Base-by-base conservation (phyloP, 2,113 vertebrate species). In the Festucalex cinctus region DNA sequence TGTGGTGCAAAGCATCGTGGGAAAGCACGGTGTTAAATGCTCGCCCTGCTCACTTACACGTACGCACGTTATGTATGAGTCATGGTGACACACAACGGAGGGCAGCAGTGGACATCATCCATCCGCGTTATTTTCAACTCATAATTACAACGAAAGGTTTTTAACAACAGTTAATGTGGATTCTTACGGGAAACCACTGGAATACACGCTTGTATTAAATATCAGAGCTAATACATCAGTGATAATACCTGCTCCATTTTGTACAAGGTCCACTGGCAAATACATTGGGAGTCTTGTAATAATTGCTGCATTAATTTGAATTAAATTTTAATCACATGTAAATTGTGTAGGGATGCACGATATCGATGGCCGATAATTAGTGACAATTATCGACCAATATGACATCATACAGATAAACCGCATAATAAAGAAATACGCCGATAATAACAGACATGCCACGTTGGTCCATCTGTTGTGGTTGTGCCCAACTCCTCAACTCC, bases 1-100 rank as follows among this genome's bases (percentile, higher is more conserved):
- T 93, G 95, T 83, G 94, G 92, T 91, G 92, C 91, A 91, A 92
- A 92, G 93, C 93, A 67, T 19, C 79, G 88, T 84, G 88, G 86
- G 83, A 91, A 85, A 91, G 88, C 86, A 90, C 86, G 85, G 88
- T 86, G 74, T 92, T 91, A 90, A 89, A 57, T 65, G 82, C 76
- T 80, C 65, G 65, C 44, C 26, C 73, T 74, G 56, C 75, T 79
- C 68, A 74, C 65, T 76, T 12, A 80, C 80, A 85, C 76, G 72
- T 77, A 49, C 84, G 78, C 79, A 77, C 65, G 80, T 80, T 72
- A 79, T 82, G 86, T 72, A 79, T 83, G 86, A 85, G 70, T 85
- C 85, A 87, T 77, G 76, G 77, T 67, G 68, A 76, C 77, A 80
- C 70, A 70, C 73, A 61, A 68, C 59, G 73, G 70, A 73, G 66